Base-by-base conservation (phyloP, 2,888 invertebrate genomes). In the Hoplodrina blanda region DNA sequence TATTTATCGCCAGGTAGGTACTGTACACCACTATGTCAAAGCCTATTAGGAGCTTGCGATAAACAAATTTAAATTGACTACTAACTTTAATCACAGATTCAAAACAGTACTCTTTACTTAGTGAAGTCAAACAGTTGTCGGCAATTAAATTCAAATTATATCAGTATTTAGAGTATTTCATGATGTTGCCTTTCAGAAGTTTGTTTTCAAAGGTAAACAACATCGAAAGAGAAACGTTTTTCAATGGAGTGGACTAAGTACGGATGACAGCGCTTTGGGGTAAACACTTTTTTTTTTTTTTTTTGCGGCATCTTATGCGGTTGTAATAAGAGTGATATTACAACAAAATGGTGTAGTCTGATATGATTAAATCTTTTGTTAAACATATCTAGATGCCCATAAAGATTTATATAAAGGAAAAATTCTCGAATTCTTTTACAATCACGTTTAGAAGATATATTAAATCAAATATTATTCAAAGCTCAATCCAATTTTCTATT, bases 131-230 rank as follows among this genome's bases (percentile, higher is more conserved):
- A 71, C 56, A 65, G 52, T 30, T 4, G 11, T 56, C 25, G 2
- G 73, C 65, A 73, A 71, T 65, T 57, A 73, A 46, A 65, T 56
- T 65, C 15, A 52, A 71, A 65, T 71, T 52, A 37, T 72, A 44
- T 57, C 56, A 73, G 44, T 64, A 17, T 46, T 50, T 19, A 33
- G n/a, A n/a, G 63, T 20, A 33, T 63, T 54, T 62, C 5, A 19
- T 52, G 11, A 33, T 72, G n/a, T 73, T 71, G 44, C 56, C 25
- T 57, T 57, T 46, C 66, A 46, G 15, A 37, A 73, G 6, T 10
- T 8, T 46, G 13, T 54, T 73, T 73, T 37, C 8, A 57, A 46
- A 46, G 3, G 56, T 30, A 30, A 73, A 71, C 30, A 41, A 4
- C 30, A 4, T 61, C 19, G 25, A 53, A 19, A 7, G 25, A 8